Conservation (phyloP, 2,113 vertebrate genomes). For the Athene cunicularia region DNA sequence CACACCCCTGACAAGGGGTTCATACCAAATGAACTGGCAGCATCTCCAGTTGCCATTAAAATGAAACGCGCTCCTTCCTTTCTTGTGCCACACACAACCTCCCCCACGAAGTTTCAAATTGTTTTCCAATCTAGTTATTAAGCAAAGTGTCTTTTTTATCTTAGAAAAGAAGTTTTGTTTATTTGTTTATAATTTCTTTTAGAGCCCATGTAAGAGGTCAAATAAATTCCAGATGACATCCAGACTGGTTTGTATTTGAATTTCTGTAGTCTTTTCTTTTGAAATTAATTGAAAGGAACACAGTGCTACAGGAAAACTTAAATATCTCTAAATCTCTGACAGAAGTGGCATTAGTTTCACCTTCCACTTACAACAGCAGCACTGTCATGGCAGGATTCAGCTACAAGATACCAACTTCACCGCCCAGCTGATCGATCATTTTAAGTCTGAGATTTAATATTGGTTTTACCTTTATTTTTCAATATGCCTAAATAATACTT, state of each 20-base stretch:
- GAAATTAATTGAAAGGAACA: background rate
- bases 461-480: background rate
- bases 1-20: background rate
- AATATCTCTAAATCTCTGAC: background rate
- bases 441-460: background rate
- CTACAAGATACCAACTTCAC: background rate
- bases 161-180: slow-evolving; percentile 21
- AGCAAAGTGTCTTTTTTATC: slow-evolving; percentile 26
- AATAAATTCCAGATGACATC: slow-evolving; percentile 60
- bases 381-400: background rate
- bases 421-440: background rate
- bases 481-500: background rate
- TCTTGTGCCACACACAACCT: slow-evolving; percentile 11
- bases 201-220: slow-evolving; percentile 34
- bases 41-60: background rate
- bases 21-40: background rate
- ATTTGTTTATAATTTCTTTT: slow-evolving; percentile 49
- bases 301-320: background rate
- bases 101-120: slow-evolving; percentile 1
- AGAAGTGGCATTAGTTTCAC: background rate
- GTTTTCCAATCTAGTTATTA: slow-evolving; percentile 40
- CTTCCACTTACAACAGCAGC: background rate
- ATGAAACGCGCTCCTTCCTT: slow-evolving; percentile 2
- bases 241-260: background rate
- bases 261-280: background rate